Percentiles rank a stretch among this genome's conserved stretches.
phyloP scores from a whole-genome alignment of 2,888 invertebrate species.

The Rhyacophila evoluta region DNA sequence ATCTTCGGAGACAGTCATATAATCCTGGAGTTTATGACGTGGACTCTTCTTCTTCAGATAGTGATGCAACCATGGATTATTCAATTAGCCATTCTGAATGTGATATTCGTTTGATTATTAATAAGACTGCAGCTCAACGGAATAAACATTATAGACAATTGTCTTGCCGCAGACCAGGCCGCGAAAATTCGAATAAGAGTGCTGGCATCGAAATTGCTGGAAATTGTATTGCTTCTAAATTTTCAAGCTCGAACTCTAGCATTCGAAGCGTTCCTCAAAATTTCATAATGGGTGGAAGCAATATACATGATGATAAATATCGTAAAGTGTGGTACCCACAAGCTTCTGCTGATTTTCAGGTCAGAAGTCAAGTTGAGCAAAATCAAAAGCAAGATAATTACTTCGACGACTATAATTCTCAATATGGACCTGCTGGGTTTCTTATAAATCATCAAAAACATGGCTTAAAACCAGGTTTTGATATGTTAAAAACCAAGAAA shows the following conservation, averaged over 20 bases:
- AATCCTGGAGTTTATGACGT: constrained; percentile 70
- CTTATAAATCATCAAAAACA: constrained; percentile 12
- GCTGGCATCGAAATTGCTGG: neutral
- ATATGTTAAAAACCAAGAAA: constrained; percentile 30
- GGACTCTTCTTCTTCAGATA: constrained; percentile 68
- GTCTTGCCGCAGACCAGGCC: constrained; percentile 37
- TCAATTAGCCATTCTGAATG: constrained; percentile 70
- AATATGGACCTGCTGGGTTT: neutral
- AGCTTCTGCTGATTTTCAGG: neutral
- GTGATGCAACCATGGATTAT: constrained; percentile 63
- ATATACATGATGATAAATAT: neutral
- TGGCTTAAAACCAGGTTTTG: neutral
- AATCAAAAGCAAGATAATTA: neutral
- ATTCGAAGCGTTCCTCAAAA: constrained; percentile 65
- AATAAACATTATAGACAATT: constrained; percentile 41
- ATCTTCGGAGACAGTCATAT: constrained; percentile 69
- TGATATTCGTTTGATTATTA: constrained; percentile 64
- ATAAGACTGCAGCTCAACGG: constrained; percentile 41
- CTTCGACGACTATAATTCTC: neutral
- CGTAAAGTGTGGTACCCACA: constrained; percentile 23
- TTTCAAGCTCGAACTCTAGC: constrained; percentile 65
- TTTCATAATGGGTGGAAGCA: constrained; percentile 40
- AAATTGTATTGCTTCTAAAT: constrained; percentile 57
- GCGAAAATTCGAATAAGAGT: constrained; percentile 21
- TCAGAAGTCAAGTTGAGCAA: neutral